Evolutionary conservation across 2,113 vertebrate species (phyloP).

Genomic region (Clinocottus analis): DNA sequence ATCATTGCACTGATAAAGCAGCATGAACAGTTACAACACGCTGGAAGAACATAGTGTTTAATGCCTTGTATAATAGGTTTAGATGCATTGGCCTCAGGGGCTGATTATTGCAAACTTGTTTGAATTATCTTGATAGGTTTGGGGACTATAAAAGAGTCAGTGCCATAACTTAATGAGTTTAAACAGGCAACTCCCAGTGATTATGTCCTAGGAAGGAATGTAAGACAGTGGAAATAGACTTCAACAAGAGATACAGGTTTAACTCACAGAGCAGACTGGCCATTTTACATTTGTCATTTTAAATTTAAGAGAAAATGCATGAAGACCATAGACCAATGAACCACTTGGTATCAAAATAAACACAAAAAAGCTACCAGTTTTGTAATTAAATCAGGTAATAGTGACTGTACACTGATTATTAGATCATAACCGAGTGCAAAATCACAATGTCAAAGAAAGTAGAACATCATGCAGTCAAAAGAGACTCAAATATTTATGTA

Average conservation of each 20-base stretch:
- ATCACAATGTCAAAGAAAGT: background rate
- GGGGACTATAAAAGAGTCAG: slow-evolving; percentile 50
- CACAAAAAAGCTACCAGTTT: background rate
- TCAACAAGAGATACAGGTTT: background rate
- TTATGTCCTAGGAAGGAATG: slow-evolving; percentile 48
- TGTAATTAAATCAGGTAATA: background rate
- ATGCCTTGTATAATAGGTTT: background rate
- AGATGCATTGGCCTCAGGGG: slow-evolving; percentile 4
- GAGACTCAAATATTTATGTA: background rate
- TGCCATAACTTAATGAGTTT: slow-evolving; percentile 52
- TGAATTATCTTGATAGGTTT: slow-evolving; percentile 39
- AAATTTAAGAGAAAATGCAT: too few relatives aligned
- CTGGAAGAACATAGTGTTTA: background rate
- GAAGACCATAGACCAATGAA: too few relatives aligned
- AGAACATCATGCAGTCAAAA: background rate
- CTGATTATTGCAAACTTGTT: slow-evolving; percentile 38
- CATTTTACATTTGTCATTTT: too few relatives aligned
- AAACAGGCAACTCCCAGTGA: slow-evolving; percentile 67
- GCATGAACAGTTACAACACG: background rate
- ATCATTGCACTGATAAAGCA: background rate
- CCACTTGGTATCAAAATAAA: too few relatives aligned
- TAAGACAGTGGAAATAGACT: slow-evolving; percentile 2
- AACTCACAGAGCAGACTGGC: background rate
- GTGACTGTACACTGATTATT: background rate
- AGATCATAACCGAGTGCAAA: slow-evolving; percentile 13